Base-by-base conservation (phyloP, 1,140 invertebrate genomes). In the Drosophila takahashii region DNA sequence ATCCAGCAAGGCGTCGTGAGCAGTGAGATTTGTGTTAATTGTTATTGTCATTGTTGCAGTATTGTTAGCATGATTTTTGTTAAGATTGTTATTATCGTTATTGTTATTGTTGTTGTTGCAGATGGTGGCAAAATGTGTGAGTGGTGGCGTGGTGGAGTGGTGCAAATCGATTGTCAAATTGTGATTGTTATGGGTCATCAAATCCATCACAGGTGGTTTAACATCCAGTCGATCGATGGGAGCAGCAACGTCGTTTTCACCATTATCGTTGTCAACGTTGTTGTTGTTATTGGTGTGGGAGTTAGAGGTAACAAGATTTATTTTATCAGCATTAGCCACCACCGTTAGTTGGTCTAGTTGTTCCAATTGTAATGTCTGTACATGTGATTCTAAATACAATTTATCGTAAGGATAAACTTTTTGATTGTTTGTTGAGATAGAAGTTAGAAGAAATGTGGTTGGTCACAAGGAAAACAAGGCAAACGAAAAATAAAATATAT, bases 321-420 rank as follows among this genome's bases (percentile, higher is more conserved):
- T 92, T 90, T 92, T 92, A 92, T 92, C 91, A 92, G 91, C 86
- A 92, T 92, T 92, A 91, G 87, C 91, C 91, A 92, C 83, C 91
- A 92, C 78, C 91, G 79, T 80, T 92, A 94, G 93, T 92, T 94
- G 93, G 93, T 94, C 94, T 93, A 94, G 93, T 89, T 94, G 93
- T 89, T 94, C 94, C 93, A 94, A 93, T 92, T 94, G 94, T 73
- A 94, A 93, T 92, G 94, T 93, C 93, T 94, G 94, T 90, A 94
- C 94, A 91, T 94, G 94, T 91, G 93, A 94, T 92, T 93, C 94
- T 94, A 89, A 91, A 91, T 90, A 92, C 89, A 92, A 93, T 92
- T 91, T 77, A 91, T 83, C 89, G 73, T 89, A 81, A 86, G 76
- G 84, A 83, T 87, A 87, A 86, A 89, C 79, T 50, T 83, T 62